These are phyloP conservation scores for Megastigmus dorsalis DNA, from an alignment of 2,888 invertebrate species.

Conservation along the genomic window DNA sequence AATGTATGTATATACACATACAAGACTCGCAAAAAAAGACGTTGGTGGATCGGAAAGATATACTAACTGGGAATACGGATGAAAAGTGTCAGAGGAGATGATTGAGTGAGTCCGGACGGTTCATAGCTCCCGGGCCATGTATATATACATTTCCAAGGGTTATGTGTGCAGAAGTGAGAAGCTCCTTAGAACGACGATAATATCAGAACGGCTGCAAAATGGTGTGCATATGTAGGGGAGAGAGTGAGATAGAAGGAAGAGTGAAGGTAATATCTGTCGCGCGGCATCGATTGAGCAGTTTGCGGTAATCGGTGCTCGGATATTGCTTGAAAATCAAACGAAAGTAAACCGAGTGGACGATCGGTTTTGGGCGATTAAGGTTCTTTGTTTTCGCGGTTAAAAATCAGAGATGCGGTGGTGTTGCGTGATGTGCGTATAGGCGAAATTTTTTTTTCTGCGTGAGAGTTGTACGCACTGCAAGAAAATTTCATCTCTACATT, in stretches of 20 bases:
- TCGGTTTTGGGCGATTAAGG: background rate
- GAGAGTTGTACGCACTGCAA: background rate
- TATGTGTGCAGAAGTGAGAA: background rate
- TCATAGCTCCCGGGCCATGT: no score
- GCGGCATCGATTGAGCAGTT: conserved; percentile 8
- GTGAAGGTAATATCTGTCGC: conserved; percentile 33
- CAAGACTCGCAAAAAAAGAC: no score
- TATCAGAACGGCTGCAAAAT: no score
- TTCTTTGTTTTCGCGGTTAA: no score
- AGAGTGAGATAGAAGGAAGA: background rate
- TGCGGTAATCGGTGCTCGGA: conserved; percentile 11
- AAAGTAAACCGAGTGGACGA: conserved; percentile 1
- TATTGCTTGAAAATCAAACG: conserved; percentile 45
- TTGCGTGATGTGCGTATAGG: background rate
- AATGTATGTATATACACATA: background rate
- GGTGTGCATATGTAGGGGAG: no score
- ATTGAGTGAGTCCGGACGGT: conserved; percentile 37
- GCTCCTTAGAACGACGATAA: conserved; percentile 8
- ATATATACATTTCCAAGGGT: background rate
- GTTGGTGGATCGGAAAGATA: no score
- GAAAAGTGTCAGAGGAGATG: conserved; percentile 45
- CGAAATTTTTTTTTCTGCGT: background rate
- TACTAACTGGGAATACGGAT: conserved; percentile 29
- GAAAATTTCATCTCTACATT: background rate
- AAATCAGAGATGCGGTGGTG: no score